Conservation (phyloP, 2,888 invertebrate species). For the Mongoloraphidia duomilia region DNA sequence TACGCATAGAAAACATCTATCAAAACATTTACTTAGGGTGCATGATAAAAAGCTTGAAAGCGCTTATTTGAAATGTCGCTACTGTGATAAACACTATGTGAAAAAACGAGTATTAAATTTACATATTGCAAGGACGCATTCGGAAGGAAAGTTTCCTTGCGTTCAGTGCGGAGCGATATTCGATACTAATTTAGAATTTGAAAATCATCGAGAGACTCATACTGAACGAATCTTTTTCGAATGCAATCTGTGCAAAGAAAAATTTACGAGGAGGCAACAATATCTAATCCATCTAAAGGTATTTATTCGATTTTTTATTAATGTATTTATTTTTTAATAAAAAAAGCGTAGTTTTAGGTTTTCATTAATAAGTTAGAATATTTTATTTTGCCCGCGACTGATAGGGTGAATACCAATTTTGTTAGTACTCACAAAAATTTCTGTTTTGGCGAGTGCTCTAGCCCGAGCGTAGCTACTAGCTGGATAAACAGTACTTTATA, state of each 20-base stretch:
- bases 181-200: constrained; percentile 18
- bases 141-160: constrained; percentile 23
- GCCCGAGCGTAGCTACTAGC: too few relatives aligned
- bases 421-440: too few relatives aligned
- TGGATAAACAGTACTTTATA: too few relatives aligned
- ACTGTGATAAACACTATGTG: constrained; percentile 18
- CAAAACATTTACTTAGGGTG: constrained; percentile 22
- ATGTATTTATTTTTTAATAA: too few relatives aligned
- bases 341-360: too few relatives aligned
- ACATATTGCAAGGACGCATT: constrained; percentile 23
- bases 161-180: constrained; percentile 23
- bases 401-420: too few relatives aligned
- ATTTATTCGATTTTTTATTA: not conserved
- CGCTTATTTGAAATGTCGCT: constrained; percentile 14
- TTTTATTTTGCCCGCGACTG: too few relatives aligned
- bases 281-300: constrained; percentile 23
- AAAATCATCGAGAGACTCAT: constrained; percentile 21
- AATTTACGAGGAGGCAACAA: constrained; percentile 23
- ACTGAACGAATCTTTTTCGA: constrained; percentile 22
- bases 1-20: constrained; percentile 23
- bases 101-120: constrained; percentile 19
- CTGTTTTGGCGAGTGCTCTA: too few relatives aligned
- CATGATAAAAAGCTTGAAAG: constrained; percentile 19
- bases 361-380: too few relatives aligned
- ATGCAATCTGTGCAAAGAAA: constrained; percentile 23